Percentiles rank a stretch among this genome's conserved stretches.
phyloP scores from a whole-genome alignment of 2,888 invertebrate genomes.

The Ormyrus thymus region DNA sequence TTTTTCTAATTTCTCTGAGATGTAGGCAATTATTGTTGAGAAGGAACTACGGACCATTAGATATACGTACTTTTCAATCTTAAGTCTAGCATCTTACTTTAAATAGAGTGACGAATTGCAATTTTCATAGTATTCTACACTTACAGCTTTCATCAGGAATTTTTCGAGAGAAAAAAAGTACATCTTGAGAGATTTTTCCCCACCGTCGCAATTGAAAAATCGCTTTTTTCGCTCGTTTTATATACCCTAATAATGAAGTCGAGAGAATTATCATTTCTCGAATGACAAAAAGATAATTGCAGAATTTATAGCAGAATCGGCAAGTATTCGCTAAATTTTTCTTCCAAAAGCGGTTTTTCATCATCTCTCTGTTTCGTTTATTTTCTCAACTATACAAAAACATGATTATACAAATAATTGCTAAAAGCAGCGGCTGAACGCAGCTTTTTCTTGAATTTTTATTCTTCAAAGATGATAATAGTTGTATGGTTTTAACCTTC shows the following conservation, averaged over 20 bases:
- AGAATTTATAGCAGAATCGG: background rate
- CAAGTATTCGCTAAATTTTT: conserved; percentile 28
- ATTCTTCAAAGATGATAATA: background rate
- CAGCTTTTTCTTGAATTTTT: conserved; percentile 9
- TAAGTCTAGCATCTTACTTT: too few species aligned
- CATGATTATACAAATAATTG: conserved; percentile 48
- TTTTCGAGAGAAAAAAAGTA: background rate
- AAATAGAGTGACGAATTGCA: too few species aligned
- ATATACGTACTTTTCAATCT: too few species aligned
- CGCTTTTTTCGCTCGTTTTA: background rate
- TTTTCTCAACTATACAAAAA: conserved; percentile 45
- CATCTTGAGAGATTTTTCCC: background rate
- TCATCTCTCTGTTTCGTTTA: background rate
- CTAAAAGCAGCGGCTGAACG: conserved; percentile 32
- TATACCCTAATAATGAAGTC: background rate
- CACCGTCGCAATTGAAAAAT: conserved; percentile 23
- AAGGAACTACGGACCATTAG: too few species aligned
- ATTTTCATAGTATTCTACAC: too few species aligned
- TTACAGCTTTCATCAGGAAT: too few species aligned
- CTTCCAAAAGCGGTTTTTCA: conserved; percentile 7
- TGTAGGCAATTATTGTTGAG: too few species aligned
- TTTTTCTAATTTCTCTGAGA: background rate
- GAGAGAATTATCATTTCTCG: background rate
- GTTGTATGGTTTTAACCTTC: too few species aligned
- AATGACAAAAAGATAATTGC: conserved; percentile 11